Base-by-base conservation (phyloP, 1,140 invertebrate species). In the Pachypeltis micranthus region DNA sequence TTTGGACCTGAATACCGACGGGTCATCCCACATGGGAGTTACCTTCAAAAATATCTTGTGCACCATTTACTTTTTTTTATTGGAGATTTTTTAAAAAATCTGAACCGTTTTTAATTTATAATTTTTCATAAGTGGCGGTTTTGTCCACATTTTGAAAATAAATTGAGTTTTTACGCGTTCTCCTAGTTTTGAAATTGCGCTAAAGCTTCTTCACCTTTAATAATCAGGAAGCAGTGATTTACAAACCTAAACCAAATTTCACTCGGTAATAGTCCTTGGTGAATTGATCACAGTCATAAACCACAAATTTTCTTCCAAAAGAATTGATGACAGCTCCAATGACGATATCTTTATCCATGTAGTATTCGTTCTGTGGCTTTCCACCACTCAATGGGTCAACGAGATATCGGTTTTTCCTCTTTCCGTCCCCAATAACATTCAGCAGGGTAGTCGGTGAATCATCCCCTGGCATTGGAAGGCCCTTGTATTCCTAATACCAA, bases 221-320 rank as follows among this genome's bases (percentile, higher is more conserved):
- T 23, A 23, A 16, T 47, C 7, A 39, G n/a, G n/a, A 57, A 57
- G 26, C 7, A 10, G 14, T 14, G 16, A 24, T 16, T n/a, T 16
- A 61, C 59, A 77, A 73, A 71, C 78, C 76, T 2, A 81, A 67
- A 25, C 78, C 78, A 70, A 78, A 81, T 55, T 71, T 72, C 29
- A 81, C 81, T 66, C 84, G 81, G 73, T 93, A 96, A 76, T 90
- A 96, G 44, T 89, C 83, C 72, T 86, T 90, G 0, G 92, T 96
- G 69, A 88, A 93, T 19, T 79, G 76, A 75, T 96, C 93, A 66
- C 90, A 89, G 71, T 93, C 85, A 0, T 84, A 89, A 0, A 96
- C 75, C 0, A 92, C 77, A 25, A 96, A 81, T 51, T 83, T 81
- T 54, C 91, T 78, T 4, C 90, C 90, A 67, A 84, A 93, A 19